Evolutionary conservation across 2,113 vertebrate genomes (phyloP).

Genomic region (Plestiodon gilberti): DNA sequence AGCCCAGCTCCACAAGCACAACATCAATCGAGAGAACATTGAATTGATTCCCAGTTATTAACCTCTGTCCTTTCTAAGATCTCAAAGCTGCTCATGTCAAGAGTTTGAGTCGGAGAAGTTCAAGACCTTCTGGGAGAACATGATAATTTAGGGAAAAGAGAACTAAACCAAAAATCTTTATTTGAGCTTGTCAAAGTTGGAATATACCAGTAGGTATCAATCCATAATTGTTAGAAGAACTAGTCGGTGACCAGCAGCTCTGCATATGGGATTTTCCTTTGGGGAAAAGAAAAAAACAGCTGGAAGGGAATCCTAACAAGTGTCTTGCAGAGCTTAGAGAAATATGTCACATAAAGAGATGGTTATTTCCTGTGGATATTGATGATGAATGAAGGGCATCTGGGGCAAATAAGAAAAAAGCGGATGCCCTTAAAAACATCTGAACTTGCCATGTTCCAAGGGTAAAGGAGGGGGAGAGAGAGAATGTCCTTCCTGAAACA

Average conservation of each 20-base stretch:
- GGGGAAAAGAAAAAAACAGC: conserved; percentile 64
- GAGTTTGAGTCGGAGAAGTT: conserved; percentile 34
- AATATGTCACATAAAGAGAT: conserved; percentile 64
- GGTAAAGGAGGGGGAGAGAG: conserved; percentile 27
- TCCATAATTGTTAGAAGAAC: conserved; percentile 59
- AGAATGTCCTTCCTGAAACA: conserved; percentile 12
- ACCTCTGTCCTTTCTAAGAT: conserved; percentile 30
- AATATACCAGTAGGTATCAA: conserved; percentile 54
- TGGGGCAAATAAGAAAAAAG: conserved; percentile 42
- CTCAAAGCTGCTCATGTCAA: conserved; percentile 28
- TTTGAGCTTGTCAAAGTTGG: conserved; percentile 38
- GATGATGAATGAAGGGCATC: conserved; percentile 58
- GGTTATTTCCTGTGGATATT: conserved; percentile 69
- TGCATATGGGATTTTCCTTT: conserved; percentile 54
- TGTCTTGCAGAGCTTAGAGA: conserved; percentile 47
- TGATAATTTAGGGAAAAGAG: conserved; percentile 24
- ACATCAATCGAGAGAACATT: not conserved
- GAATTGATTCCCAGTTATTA: not conserved
- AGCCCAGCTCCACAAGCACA: rapidly evolving
- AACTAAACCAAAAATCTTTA: conserved; percentile 46
- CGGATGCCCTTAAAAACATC: conserved; percentile 17
- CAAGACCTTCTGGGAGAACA: conserved; percentile 32
- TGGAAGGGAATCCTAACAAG: conserved; percentile 67
- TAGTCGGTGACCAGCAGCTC: conserved; percentile 52
- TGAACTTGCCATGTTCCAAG: conserved; percentile 44